phyloP scores from a whole-genome alignment of 2,113 vertebrate species.

The Phalacrocorax pelagicus region DNA sequence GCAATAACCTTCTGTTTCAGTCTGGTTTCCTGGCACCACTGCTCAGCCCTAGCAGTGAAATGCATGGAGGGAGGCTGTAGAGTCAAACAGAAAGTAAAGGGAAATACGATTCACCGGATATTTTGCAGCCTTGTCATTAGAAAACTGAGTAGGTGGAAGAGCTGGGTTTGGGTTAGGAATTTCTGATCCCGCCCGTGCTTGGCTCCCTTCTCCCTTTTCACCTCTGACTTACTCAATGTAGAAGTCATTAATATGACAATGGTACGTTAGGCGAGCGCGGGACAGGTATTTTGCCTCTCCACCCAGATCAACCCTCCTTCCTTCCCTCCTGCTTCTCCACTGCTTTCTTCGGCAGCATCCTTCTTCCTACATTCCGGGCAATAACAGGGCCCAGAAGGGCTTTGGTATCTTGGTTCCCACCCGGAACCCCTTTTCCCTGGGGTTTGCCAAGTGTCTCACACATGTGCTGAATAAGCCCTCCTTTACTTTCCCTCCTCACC shows the following conservation, averaged over 20 bases:
- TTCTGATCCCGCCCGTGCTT: background rate
- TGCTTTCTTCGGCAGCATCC: background rate
- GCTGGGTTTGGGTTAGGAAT: background rate
- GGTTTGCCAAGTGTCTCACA: background rate
- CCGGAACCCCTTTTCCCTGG: background rate
- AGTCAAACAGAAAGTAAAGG: background rate
- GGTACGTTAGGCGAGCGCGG: accelerated
- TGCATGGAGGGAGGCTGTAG: background rate
- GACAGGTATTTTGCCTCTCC: background rate
- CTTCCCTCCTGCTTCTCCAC: background rate
- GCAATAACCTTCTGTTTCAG: background rate
- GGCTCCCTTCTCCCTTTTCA: background rate
- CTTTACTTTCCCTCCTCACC: background rate
- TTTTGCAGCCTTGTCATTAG: background rate
- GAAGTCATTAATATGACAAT: accelerated
- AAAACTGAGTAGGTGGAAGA: background rate
- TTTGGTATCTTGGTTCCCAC: background rate
- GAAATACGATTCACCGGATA: accelerated
- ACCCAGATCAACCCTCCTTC: background rate
- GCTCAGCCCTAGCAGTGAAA: background rate
- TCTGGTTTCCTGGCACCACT: background rate
- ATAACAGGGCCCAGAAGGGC: background rate
- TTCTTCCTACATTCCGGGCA: background rate
- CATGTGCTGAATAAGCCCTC: accelerated
- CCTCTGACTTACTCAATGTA: background rate